These are phyloP conservation scores for Panzeria rudis DNA, from an alignment of 2,888 invertebrate species.

Conservation along the genomic window DNA sequence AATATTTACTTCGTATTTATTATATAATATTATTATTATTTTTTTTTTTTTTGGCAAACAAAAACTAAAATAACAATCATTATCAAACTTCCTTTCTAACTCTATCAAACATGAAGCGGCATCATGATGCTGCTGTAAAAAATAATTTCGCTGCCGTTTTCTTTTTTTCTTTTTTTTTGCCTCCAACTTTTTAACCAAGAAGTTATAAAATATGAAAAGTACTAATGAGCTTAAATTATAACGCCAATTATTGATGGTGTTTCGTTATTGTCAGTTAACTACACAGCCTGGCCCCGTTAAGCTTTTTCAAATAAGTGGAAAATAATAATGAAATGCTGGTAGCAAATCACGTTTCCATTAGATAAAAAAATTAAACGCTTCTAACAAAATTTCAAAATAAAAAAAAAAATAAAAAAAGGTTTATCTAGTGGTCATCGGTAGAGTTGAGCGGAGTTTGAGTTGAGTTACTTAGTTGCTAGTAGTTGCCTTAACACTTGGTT, in stretches of 20 bases:
- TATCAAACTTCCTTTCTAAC: conserved; percentile 69
- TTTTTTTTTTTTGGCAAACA: conserved; percentile 5
- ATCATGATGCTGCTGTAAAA: conserved; percentile 9
- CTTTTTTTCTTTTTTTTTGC: conserved; percentile 56
- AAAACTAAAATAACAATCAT: conserved; percentile 41
- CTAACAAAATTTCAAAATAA: conserved; percentile 33
- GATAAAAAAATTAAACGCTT: conserved; percentile 57
- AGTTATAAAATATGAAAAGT: conserved; percentile 57
- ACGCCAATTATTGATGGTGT: conserved; percentile 72
- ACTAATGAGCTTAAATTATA: conserved; percentile 72
- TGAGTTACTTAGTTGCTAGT: not conserved
- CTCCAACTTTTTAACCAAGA: conserved; percentile 65
- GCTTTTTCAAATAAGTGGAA: conserved; percentile 62
- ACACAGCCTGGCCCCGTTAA: not conserved
- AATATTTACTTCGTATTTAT: conserved; percentile 20
- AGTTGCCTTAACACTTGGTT: conserved; percentile 28
- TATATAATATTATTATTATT: conserved; percentile 34
- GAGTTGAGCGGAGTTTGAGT: conserved; percentile 35
- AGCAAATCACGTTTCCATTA: conserved; percentile 72
- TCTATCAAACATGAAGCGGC: not conserved
- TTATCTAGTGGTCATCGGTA: conserved; percentile 67
- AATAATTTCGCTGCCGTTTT: conserved; percentile 3
- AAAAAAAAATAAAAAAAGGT: conserved; percentile 28
- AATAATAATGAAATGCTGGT: conserved; percentile 71
- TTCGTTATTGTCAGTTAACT: conserved; percentile 49